Evolutionary conservation across 2,888 invertebrate species (phyloP).

Genomic region (Isoperla grammatica): DNA sequence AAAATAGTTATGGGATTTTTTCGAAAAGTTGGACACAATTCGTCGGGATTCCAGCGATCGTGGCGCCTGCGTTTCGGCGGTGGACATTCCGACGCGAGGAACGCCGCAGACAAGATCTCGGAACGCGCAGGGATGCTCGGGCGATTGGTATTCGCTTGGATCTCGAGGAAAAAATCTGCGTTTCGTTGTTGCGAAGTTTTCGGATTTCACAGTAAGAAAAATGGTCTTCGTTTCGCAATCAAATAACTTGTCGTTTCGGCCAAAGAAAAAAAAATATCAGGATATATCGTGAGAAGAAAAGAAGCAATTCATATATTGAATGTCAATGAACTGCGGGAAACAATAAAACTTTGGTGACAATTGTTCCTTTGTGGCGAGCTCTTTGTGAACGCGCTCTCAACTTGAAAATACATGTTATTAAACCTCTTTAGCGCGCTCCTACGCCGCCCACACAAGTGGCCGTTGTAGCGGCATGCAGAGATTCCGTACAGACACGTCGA

Average conservation of each 20-base stretch:
- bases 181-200: background rate
- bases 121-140: constrained; percentile 1
- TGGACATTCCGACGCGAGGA: background rate
- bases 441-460: too few relatives aligned
- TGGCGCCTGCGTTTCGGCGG: constrained; percentile 9
- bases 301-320: background rate
- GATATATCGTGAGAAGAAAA: constrained; percentile 1
- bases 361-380: too few relatives aligned
- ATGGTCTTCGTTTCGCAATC: constrained; percentile 2
- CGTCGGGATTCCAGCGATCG: background rate
- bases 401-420: too few relatives aligned
- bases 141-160: constrained; percentile 9
- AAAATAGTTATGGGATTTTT: constrained; percentile 14
- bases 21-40: constrained; percentile 10
- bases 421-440: too few relatives aligned
- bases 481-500: too few relatives aligned
- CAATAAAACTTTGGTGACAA: background rate
- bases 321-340: background rate
- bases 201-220: too few relatives aligned
- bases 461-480: too few relatives aligned
- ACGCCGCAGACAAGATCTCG: background rate
- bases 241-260: background rate
- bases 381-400: too few relatives aligned
- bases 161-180: constrained; percentile 3
- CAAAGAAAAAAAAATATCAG: background rate